Percentiles rank a stretch among this genome's conserved stretches.
Conservation (phyloP, 2,888 invertebrate genomes). For the Trissoscelio sp. region DNA sequence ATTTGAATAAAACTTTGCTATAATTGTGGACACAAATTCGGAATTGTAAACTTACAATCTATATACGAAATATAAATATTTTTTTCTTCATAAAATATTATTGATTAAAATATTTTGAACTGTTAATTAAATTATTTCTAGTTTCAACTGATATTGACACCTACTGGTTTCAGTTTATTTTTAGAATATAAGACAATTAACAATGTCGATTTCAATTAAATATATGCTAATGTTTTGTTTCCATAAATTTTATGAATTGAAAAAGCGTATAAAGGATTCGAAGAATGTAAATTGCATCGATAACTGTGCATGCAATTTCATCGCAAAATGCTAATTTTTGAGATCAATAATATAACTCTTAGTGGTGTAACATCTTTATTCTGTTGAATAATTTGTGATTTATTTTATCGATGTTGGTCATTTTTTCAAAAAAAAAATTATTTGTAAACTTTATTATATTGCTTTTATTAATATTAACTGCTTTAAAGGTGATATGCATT, state of each 20-base stretch:
- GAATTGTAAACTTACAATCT: not conserved
- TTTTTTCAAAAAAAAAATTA: too few relatives aligned
- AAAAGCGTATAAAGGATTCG: not conserved
- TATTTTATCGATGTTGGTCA: too few relatives aligned
- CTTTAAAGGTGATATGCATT: too few relatives aligned
- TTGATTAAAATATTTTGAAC: too few relatives aligned
- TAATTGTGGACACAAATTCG: not conserved
- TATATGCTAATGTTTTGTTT: not conserved
- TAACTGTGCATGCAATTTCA: not conserved
- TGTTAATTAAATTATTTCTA: too few relatives aligned
- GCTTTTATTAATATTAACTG: too few relatives aligned
- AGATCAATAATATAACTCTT: not conserved
- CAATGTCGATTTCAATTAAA: not conserved
- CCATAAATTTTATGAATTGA: not conserved
- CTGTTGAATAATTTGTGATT: too few relatives aligned
- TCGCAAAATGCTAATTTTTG: not conserved
- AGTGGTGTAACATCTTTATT: too few relatives aligned
- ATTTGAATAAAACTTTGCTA: not conserved
- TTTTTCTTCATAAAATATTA: too few relatives aligned
- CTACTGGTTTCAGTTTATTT: not conserved
- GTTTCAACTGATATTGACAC: too few relatives aligned
- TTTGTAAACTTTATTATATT: too few relatives aligned
- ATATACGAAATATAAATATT: not conserved
- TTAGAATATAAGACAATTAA: not conserved
- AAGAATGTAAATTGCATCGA: conserved; percentile 1